A percentile compares a stretch with the other conserved stretches of the same genome.
phyloP scores from a whole-genome alignment of 2,113 vertebrate species.

The Perca fluviatilis region DNA sequence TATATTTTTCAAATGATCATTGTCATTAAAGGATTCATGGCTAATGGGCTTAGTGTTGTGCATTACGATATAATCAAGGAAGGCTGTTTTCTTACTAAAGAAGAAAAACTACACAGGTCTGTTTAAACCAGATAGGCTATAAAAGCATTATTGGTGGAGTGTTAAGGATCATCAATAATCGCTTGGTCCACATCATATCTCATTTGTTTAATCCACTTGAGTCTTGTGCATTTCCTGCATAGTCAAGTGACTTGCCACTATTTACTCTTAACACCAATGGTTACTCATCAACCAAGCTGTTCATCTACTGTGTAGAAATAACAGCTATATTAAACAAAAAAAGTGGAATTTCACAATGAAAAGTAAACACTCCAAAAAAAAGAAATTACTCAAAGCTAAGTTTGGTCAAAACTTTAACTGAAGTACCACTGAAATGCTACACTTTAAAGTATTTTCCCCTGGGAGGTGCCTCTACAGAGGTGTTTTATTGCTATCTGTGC shows the following conservation, averaged over 20 bases:
- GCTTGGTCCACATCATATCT: no score
- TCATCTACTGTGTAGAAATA: background rate
- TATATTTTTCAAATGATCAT: slow-evolving; percentile 70
- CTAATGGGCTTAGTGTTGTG: slow-evolving; percentile 37
- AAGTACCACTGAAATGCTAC: background rate
- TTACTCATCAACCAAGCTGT: background rate
- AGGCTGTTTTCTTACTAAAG: background rate
- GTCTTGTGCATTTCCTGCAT: no score
- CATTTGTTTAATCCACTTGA: no score
- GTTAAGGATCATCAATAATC: background rate
- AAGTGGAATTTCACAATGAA: background rate
- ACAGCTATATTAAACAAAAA: background rate
- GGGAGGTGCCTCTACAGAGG: background rate
- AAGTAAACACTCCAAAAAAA: background rate
- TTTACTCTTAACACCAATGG: background rate
- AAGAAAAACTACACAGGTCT: background rate
- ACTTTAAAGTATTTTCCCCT: background rate
- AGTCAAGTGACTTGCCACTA: background rate
- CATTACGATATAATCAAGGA: background rate
- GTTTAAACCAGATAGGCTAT: background rate
- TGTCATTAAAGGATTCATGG: slow-evolving; percentile 79
- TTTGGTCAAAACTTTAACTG: background rate
- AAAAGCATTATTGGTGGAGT: background rate
- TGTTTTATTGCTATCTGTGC: background rate
- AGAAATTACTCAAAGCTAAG: background rate